Conservation (phyloP, 2,888 invertebrate genomes). For the Ganaspis brasiliensis region DNA sequence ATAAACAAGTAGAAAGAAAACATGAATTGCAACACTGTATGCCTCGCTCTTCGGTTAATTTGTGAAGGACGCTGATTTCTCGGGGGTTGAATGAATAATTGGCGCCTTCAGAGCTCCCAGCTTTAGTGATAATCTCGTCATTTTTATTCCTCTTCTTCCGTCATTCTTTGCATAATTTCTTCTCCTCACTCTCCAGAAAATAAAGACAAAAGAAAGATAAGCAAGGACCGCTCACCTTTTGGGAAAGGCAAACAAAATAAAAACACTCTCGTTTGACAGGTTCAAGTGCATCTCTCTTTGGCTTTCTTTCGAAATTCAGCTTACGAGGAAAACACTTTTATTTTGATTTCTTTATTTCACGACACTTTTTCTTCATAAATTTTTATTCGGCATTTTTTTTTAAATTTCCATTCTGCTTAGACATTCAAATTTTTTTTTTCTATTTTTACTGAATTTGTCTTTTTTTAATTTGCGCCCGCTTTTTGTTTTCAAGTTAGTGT, state of each 20-base stretch:
- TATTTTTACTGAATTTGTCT: background rate
- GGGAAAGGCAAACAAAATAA: background rate
- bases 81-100: constrained; percentile 11
- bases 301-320: background rate
- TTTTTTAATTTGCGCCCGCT: background rate
- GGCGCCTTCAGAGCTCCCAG: background rate
- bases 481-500: background rate
- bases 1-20: constrained; percentile 34
- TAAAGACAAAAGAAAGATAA: background rate
- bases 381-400: too few relatives aligned
- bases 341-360: background rate
- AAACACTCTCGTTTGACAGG: background rate
- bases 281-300: constrained; percentile 1
- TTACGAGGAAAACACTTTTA: background rate
- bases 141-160: background rate
- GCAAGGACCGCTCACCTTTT: too few relatives aligned
- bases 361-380: too few relatives aligned
- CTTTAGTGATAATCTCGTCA: background rate
- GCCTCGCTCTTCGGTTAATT: constrained; percentile 13
- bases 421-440: background rate
- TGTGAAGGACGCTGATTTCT: constrained; percentile 28
- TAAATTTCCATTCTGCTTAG: too few relatives aligned
- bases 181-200: background rate
- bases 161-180: background rate
- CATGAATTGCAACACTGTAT: constrained; percentile 38